Base-by-base conservation (phyloP, 2,113 vertebrate species). In the Cnemophilus loriae region DNA sequence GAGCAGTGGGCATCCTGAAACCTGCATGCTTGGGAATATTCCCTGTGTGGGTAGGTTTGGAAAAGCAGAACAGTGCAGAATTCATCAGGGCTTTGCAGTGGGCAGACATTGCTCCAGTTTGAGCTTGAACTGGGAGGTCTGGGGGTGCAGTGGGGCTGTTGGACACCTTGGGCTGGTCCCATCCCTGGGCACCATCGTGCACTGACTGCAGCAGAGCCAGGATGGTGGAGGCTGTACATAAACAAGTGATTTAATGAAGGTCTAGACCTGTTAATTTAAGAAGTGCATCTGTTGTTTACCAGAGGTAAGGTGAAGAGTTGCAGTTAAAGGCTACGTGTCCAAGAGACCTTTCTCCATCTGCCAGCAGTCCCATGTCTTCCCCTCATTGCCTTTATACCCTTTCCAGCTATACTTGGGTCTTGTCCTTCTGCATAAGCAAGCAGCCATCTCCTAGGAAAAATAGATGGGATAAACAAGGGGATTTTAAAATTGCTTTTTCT, bases 41-140 rank as follows among this genome's bases (percentile, higher is more conserved):
- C 26, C 28, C 1, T 0, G 0, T 1, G 10, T 15, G 37, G 6
- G 18, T 39, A 7, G 19, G 19, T 64, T 56, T 83, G 75, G 61
- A 37, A 46, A 68, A 82, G 35, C 37, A n/a, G 44, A 57, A 7
- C 0, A 4, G 27, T 9, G 57, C 67, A 77, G 71, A 80, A 37
- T 60, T 60, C 53, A 35, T 21, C 27, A 10, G 32, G 0, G 7
- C 19, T 47, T 67, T 78, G 37, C 3, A 11, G 26, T 33, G 57
- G 52, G 26, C 8, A 3, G 50, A 50, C 75, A 5, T 77, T 57
- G 10, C 39, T 92, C 21, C 23, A 10, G 42, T n/a, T 41, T 77
- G 78, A 28, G 26, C 32, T 89, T 53, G 59, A 82, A 2, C 19
- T 3, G 1, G 33, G 42, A 42, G 44, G 9, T 39, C 13, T 41